These are phyloP conservation scores for Cordilura impudica DNA, from an alignment of 2,888 invertebrate genomes.

Conservation along the genomic window DNA sequence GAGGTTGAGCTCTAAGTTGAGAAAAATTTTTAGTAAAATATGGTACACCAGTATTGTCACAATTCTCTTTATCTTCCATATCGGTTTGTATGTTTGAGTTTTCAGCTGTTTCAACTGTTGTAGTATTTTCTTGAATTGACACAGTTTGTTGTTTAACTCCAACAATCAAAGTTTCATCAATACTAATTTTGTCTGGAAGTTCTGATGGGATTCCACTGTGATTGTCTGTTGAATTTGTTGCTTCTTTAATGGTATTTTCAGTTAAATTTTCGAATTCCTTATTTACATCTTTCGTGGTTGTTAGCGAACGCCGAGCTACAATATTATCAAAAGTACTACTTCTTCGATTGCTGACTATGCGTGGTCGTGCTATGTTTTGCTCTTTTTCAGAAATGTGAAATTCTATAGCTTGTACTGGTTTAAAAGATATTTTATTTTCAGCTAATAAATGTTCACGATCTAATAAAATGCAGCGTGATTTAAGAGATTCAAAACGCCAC, in stretches of 20 bases:
- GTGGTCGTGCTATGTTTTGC: slow-evolving; percentile 68
- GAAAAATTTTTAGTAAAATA: slow-evolving; percentile 3
- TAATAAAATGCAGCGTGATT: slow-evolving; percentile 74
- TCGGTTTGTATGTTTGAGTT: not conserved
- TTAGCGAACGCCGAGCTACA: slow-evolving; percentile 3
- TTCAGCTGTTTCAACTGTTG: not conserved
- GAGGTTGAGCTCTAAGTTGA: slow-evolving; percentile 11
- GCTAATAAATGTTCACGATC: slow-evolving; percentile 74
- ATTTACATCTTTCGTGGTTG: slow-evolving; percentile 10
- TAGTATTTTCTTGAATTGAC: not conserved
- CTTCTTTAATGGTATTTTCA: not conserved
- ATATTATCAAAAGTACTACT: slow-evolving; percentile 39
- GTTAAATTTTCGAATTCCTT: not conserved
- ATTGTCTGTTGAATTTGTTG: not conserved
- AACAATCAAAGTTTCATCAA: not conserved
- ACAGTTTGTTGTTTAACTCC: not conserved
- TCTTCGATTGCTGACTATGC: slow-evolving; percentile 59
- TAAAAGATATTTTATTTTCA: slow-evolving; percentile 73
- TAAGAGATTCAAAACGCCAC: slow-evolving; percentile 77
- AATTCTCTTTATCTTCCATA: slow-evolving; percentile 34
- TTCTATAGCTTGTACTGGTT: slow-evolving; percentile 69
- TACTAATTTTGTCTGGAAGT: not conserved
- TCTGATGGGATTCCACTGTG: not conserved
- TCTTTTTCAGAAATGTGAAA: slow-evolving; percentile 69
- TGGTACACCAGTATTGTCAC: not conserved